phyloP scores from a whole-genome alignment of 2,797 vertebrate genomes.

The Argyrosomus regius region DNA sequence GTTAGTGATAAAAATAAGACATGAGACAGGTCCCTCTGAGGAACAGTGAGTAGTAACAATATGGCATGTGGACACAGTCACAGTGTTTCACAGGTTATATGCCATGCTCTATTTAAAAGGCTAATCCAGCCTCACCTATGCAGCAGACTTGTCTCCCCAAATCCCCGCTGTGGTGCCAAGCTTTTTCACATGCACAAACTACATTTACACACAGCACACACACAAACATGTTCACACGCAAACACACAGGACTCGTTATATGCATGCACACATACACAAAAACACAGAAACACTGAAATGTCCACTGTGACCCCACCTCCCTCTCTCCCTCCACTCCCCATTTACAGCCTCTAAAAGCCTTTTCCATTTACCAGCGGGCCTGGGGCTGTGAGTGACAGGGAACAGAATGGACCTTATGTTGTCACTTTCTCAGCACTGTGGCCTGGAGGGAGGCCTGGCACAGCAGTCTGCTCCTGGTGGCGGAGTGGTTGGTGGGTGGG shows the following conservation, averaged over 20 bases:
- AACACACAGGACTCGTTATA: conserved; percentile 21
- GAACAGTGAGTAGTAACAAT: conserved; percentile 27
- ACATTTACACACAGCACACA: conserved; percentile 2
- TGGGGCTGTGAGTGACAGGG: conserved; percentile 84
- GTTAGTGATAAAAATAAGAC: conserved; percentile 21
- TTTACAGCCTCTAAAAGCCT: conserved; percentile 86
- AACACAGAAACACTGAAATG: conserved; percentile 49
- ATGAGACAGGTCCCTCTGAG: conserved; percentile 4
- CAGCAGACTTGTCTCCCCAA: conserved; percentile 29
- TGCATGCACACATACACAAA: conserved; percentile 27
- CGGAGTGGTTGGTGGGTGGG: conserved; percentile 39
- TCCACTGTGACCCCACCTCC: conserved; percentile 71
- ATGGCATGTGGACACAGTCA: conserved; percentile 26
- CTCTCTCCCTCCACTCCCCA: conserved; percentile 66
- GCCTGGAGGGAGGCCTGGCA: conserved; percentile 81
- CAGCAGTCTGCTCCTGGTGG: conserved; percentile 70
- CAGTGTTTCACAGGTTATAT: conserved; percentile 40
- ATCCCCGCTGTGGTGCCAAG: conserved; percentile 42
- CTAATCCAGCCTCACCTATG: conserved; percentile 53
- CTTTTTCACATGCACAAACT: conserved; percentile 14
- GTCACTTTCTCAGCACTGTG: conserved; percentile 80
- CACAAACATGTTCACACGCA: conserved; percentile 33
- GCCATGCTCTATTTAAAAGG: conserved; percentile 56
- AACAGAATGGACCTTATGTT: conserved; percentile 86
- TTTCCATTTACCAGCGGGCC: conserved; percentile 83